Percentiles rank a stretch among this genome's conserved stretches.
These are phyloP conservation scores for Latrodectus hesperus DNA, from an alignment of 2,888 invertebrate species.

Conservation along the genomic window DNA sequence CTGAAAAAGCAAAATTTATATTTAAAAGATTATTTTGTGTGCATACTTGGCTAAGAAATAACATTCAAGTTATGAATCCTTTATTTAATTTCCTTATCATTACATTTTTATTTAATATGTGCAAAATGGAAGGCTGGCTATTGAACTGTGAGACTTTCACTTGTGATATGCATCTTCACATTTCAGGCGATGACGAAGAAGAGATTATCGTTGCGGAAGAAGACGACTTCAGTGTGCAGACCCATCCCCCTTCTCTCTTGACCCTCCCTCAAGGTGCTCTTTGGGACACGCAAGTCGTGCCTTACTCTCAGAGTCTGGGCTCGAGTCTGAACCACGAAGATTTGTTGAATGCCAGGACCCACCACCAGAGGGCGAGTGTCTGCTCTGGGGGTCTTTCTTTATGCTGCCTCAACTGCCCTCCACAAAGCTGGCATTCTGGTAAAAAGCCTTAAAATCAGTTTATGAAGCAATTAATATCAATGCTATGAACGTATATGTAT, in stretches of 20 bases:
- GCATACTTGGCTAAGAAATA: too few species aligned
- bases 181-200: slow-evolving; percentile 40
- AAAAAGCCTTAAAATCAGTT: not conserved
- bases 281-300: slow-evolving; percentile 34
- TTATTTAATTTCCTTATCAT: too few species aligned
- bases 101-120: too few species aligned
- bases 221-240: slow-evolving; percentile 20
- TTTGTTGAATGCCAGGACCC: slow-evolving; percentile 7
- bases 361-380: slow-evolving; percentile 7
- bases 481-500: not conserved
- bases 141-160: too few species aligned
- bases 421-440: slow-evolving; percentile 59
- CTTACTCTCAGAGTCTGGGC: slow-evolving; percentile 18
- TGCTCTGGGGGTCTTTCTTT: slow-evolving; percentile 39
- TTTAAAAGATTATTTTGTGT: too few species aligned
- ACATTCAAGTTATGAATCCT: too few species aligned
- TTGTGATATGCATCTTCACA: not conserved
- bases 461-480: not conserved
- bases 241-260: slow-evolving; percentile 25
- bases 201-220: slow-evolving; percentile 43
- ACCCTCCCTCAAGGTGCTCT: slow-evolving; percentile 34
- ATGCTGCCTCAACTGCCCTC: slow-evolving; percentile 57
- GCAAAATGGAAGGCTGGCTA: too few species aligned
- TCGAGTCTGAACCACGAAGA: slow-evolving; percentile 32
- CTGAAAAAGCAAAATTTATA: too few species aligned